Evolutionary conservation across 2,888 invertebrate species (phyloP).

Genomic region (Lasioglossum malachurum): DNA sequence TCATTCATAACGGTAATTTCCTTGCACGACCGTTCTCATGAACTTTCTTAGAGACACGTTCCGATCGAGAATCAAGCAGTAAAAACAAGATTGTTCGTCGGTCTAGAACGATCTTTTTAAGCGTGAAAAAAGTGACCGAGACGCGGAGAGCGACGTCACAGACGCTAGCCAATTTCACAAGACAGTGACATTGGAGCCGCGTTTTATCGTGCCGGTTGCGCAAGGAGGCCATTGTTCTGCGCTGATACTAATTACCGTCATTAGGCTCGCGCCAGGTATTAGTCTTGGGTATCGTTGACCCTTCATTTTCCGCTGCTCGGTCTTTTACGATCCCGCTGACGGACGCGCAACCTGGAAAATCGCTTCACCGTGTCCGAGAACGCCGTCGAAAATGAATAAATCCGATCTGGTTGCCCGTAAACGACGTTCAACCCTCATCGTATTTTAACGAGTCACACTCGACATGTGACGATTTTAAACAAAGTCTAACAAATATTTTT

Average conservation of each 20-base stretch:
- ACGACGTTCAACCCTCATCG: not conserved
- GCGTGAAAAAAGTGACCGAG: not conserved
- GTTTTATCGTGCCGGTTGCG: conserved; percentile 40
- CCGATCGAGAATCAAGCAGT: not conserved
- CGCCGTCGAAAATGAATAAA: not conserved
- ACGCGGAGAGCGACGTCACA: not conserved
- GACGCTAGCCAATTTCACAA: conserved; percentile 39
- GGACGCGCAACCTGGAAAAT: not conserved
- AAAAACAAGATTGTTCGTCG: not conserved
- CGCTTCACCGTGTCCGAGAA: not conserved
- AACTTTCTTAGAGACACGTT: not conserved
- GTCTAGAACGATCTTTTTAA: not conserved
- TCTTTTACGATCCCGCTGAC: conserved; percentile 32
- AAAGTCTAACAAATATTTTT: too few species aligned
- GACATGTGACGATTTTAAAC: too few species aligned
- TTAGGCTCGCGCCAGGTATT: conserved; percentile 56
- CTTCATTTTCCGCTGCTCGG: conserved; percentile 40
- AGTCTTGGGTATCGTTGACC: conserved; percentile 61
- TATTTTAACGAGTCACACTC: too few species aligned
- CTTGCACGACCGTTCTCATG: not conserved
- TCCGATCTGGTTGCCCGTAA: not conserved
- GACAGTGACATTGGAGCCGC: conserved; percentile 64
- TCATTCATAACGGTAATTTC: conserved; percentile 24
- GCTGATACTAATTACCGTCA: conserved; percentile 61
- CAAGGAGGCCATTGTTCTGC: conserved; percentile 60